Conservation (phyloP, 2,888 invertebrate species). For the Tortrix viridana region DNA sequence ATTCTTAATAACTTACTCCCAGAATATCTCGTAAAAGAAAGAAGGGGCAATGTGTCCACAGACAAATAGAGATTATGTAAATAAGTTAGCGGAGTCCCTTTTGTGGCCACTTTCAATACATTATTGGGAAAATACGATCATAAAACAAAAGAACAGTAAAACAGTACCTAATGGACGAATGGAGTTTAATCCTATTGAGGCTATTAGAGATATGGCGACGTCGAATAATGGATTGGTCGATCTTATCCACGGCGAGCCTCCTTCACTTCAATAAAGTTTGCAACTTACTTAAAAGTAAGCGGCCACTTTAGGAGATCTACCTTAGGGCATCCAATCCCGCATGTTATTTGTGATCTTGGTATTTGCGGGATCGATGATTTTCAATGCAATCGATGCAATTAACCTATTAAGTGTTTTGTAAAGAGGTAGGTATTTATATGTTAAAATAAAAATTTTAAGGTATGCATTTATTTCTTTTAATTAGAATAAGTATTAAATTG, state of each 20-base stretch:
- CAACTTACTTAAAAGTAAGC: slow-evolving; percentile 23
- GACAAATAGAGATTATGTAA: slow-evolving; percentile 30
- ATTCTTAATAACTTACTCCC: background rate
- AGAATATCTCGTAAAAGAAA: slow-evolving; percentile 14
- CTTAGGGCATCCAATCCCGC: too few relatives aligned
- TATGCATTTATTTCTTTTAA: too few relatives aligned
- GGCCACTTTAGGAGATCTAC: slow-evolving; percentile 4
- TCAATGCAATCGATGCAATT: too few relatives aligned
- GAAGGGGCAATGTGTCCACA: slow-evolving; percentile 17
- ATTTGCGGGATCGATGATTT: too few relatives aligned
- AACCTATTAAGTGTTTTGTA: too few relatives aligned
- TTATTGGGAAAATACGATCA: slow-evolving; percentile 69
- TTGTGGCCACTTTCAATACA: slow-evolving; percentile 69
- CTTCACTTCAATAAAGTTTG: slow-evolving; percentile 53
- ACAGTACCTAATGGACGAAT: slow-evolving; percentile 62
- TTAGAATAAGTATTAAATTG: too few relatives aligned
- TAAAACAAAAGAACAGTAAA: slow-evolving; percentile 78
- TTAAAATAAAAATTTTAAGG: too few relatives aligned
- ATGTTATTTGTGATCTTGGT: too few relatives aligned
- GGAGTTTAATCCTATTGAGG: slow-evolving; percentile 67
- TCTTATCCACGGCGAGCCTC: slow-evolving; percentile 58
- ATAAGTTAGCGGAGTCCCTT: slow-evolving; percentile 47
- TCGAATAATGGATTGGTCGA: slow-evolving; percentile 70
- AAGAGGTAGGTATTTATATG: too few relatives aligned
- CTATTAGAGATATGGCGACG: slow-evolving; percentile 64